phyloP scores from a whole-genome alignment of 2,888 invertebrate genomes.

The Aphodius granarius region DNA sequence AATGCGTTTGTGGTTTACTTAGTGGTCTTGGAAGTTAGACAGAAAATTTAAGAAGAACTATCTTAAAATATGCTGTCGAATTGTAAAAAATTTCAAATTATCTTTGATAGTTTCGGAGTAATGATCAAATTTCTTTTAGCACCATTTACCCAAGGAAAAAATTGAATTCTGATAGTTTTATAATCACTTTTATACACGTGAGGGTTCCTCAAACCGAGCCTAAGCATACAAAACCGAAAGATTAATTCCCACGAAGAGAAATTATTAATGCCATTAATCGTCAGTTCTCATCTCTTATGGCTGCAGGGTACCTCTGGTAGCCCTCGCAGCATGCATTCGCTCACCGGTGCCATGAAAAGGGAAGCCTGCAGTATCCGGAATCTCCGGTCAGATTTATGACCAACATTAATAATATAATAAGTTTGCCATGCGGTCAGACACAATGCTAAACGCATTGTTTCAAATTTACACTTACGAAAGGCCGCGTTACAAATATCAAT shows the following conservation, averaged over 20 bases:
- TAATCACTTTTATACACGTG: neutral
- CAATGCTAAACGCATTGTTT: constrained; percentile 25
- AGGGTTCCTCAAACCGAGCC: neutral
- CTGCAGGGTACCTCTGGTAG: neutral
- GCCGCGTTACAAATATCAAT: constrained; percentile 25
- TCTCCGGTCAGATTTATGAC: constrained; percentile 26
- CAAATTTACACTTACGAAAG: constrained; percentile 20
- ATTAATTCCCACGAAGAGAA: constrained; percentile 26
- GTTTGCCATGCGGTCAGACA: constrained; percentile 15
- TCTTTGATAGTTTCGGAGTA: neutral
- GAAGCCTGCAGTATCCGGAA: neutral
- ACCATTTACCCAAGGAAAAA: neutral
- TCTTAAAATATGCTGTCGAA: too few relatives aligned
- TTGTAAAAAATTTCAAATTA: neutral
- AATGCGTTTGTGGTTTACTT: neutral
- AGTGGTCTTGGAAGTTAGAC: too few relatives aligned
- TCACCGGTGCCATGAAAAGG: constrained; percentile 2
- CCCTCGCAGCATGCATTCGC: neutral
- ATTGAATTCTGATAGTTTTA: neutral
- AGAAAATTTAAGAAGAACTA: too few relatives aligned
- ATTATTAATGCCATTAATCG: constrained; percentile 27
- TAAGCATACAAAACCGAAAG: neutral
- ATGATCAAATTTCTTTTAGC: too few relatives aligned
- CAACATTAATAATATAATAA: constrained; percentile 30
- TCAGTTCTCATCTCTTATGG: constrained; percentile 17